Conservation (phyloP, 2,113 vertebrate species). For the Ochotona curzoniae region DNA sequence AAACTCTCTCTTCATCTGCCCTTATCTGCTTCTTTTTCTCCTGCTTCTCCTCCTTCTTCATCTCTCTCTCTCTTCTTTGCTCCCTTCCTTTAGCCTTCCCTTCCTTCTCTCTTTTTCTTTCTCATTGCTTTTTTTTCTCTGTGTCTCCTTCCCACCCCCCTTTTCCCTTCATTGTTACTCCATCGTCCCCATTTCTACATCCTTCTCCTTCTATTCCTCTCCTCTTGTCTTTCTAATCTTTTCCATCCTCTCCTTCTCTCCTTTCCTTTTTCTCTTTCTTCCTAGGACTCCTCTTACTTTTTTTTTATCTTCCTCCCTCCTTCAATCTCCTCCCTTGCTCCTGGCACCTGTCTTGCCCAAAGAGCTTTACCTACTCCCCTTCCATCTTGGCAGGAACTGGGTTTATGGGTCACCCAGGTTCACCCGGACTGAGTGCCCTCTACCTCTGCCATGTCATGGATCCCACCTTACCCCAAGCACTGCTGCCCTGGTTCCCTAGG, state of each 20-base stretch:
- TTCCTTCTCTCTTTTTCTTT: no score
- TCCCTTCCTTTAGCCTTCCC: background rate
- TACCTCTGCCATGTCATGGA: background rate
- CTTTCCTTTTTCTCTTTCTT: rapidly evolving
- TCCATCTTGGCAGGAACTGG: rapidly evolving
- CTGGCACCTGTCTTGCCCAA: background rate
- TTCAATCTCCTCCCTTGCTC: background rate
- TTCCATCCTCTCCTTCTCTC: background rate
- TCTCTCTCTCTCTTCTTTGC: no score
- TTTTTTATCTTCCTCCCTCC: no score
- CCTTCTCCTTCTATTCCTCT: no score
- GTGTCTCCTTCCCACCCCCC: background rate
- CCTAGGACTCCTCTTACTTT: no score
- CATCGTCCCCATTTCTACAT: no score
- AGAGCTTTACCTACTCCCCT: no score
- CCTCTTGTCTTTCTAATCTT: background rate
- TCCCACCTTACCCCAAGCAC: no score
- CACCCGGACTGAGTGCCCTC: rapidly evolving
- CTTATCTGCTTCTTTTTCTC: background rate
- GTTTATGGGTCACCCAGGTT: background rate
- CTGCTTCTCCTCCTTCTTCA: background rate
- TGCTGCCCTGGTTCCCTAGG: no score
- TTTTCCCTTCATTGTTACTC: no score
- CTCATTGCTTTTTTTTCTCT: no score
- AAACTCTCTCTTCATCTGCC: no score